A percentile compares a stretch with the other conserved stretches of the same genome.
These are phyloP conservation scores for Thereuonema tuberculata DNA, from an alignment of 1,140 invertebrate species.

Conservation along the genomic window DNA sequence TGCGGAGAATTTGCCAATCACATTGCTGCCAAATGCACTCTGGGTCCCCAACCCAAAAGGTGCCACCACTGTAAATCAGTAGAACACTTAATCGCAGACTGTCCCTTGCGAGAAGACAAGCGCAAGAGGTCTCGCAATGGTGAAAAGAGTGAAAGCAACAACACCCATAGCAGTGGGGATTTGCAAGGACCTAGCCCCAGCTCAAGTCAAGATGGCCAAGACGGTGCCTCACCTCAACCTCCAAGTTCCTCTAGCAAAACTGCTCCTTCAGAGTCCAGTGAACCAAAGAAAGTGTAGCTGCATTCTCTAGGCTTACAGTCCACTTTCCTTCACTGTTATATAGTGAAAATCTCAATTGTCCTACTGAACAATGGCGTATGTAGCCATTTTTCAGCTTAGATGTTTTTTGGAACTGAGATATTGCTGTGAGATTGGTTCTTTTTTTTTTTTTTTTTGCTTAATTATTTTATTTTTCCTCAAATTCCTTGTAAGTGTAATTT, in stretches of 20 bases:
- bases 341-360: no score
- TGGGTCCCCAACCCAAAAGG: constrained; percentile 72
- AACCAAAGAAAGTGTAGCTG: neutral
- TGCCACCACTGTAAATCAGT: constrained; percentile 75
- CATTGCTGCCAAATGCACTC: constrained; percentile 69
- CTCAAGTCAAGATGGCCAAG: neutral
- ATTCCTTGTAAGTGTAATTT: no score
- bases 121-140: neutral
- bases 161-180: neutral
- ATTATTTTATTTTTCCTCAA: no score
- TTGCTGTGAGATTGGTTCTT: no score
- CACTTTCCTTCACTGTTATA: neutral
- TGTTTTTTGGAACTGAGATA: no score
- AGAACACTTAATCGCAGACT: constrained; percentile 74
- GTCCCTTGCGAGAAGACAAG: constrained; percentile 40
- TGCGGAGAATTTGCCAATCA: constrained; percentile 83
- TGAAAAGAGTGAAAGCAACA: neutral
- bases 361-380: no score
- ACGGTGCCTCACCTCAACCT: neutral
- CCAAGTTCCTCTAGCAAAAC: neutral
- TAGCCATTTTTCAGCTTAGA: no score
- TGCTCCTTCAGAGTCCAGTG: neutral
- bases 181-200: neutral
- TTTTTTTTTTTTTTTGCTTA: no score
- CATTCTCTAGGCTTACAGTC: neutral